A percentile compares a stretch with the other conserved stretches of the same genome.
phyloP scores from a whole-genome alignment of 2,888 invertebrate genomes.

The Achlya flavicornis region DNA sequence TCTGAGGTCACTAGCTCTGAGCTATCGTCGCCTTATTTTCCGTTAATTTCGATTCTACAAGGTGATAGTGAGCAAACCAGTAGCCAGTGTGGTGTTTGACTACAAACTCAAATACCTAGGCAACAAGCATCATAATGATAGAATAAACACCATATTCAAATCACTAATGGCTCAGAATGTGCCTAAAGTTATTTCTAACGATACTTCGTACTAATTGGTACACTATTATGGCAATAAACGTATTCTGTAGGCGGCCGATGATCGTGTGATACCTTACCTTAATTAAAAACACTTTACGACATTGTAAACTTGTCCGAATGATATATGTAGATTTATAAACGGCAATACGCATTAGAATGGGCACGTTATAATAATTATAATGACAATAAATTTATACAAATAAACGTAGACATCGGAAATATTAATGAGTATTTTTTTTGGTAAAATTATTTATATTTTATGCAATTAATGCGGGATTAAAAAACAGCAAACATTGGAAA shows the following conservation, averaged over 20 bases:
- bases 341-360: slow-evolving; percentile 39
- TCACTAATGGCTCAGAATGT: not conserved
- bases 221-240: slow-evolving; percentile 22
- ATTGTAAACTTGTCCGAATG: slow-evolving; percentile 74
- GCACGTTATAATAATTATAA: slow-evolving; percentile 27
- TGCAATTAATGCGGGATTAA: not conserved
- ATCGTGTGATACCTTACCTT: slow-evolving; percentile 72
- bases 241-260: slow-evolving; percentile 55
- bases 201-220: slow-evolving; percentile 10
- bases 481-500: not conserved
- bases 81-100: no score
- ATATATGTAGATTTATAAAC: slow-evolving; percentile 43
- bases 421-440: slow-evolving; percentile 14
- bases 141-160: not conserved
- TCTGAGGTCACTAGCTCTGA: no score
- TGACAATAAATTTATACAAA: slow-evolving; percentile 1
- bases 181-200: not conserved
- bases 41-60: no score
- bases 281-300: slow-evolving; percentile 80
- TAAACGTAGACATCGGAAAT: slow-evolving; percentile 21
- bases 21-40: no score
- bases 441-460: not conserved
- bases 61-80: no score
- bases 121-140: not conserved
- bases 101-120: no score